A percentile compares a stretch with the other conserved stretches of the same genome.
phyloP scores from a whole-genome alignment of 2,888 invertebrate species.

The Thumatha senex region DNA sequence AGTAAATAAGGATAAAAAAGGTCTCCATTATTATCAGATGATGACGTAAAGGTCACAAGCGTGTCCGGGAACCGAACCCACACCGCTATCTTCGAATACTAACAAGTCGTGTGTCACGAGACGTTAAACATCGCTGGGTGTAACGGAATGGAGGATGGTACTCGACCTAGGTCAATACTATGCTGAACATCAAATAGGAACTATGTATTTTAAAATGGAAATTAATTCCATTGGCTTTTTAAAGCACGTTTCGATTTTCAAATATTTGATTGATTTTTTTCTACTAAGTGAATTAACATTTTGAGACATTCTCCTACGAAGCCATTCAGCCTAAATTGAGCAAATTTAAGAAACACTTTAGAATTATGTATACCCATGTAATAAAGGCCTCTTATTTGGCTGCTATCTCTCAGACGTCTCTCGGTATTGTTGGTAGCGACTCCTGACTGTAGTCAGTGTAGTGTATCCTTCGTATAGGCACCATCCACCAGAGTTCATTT shows the following conservation, averaged over 20 bases:
- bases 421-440: no score
- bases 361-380: no score
- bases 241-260: background rate
- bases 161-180: slow-evolving; percentile 1
- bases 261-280: no score
- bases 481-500: no score
- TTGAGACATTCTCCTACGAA: no score
- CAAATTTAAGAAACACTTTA: no score
- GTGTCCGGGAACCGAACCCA: slow-evolving; percentile 38
- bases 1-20: slow-evolving; percentile 17
- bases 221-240: background rate
- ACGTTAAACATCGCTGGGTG: slow-evolving; percentile 30
- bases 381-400: no score
- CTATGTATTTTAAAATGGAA: background rate
- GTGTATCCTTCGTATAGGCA: no score
- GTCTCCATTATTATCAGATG: slow-evolving; percentile 33
- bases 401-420: no score
- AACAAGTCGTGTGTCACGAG: slow-evolving; percentile 42
- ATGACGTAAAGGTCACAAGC: slow-evolving; percentile 43
- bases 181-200: slow-evolving; percentile 1
- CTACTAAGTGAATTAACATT: no score
- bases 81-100: slow-evolving; percentile 40
- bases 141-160: slow-evolving; percentile 29
- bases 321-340: no score
- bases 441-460: no score